Base-by-base conservation (phyloP, 2,113 vertebrate species). In the Gadus chalcogrammus region DNA sequence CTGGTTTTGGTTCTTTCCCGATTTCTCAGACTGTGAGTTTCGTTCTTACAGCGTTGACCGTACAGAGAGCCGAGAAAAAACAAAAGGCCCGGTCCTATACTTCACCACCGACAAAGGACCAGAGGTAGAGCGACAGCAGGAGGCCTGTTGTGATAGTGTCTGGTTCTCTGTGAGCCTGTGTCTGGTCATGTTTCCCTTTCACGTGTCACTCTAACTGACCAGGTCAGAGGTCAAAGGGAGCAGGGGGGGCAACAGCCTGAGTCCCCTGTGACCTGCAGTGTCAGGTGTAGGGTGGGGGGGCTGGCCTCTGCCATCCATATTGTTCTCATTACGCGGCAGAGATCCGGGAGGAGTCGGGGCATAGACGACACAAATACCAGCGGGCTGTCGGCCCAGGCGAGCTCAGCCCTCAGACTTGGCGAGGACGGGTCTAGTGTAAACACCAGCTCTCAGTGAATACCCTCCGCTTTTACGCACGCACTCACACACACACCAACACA, bases 171-270 rank as follows among this genome's bases (percentile, higher is more conserved):
- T 48, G 42, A 13, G 11, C 11, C 1, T 48, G 42, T 48, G 42
- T 48, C 58, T 0, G 53, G 68, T 62, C 75, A 48, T 62, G 67
- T 84, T 88, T 88, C 85, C 72, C 74, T 65, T 61, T 18, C 2
- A 31, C 2, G 58, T 83, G 88, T 88, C 88, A 88, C 63, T 88
- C 88, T 88, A 83, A 90, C 68, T 90, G 87, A 88, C 89, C 90
- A 90, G 63, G 87, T 87, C 87, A 88, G 68, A 85, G 84, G 86
- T 76, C 74, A 68, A 0, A 61, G 53, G 52, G 13, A 20, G n/a
- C 60, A 24, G 66, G 15, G 66, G 42, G 9, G 60, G 71, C 9
- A 83, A 85, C 82, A 79, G 62, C 0, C 58, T 59, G 67, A 74
- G 4, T 81, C 82, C 38, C 87, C 84, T 82, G 82, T 27, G 80